Evolutionary conservation across 2,797 vertebrate species (phyloP).

Genomic region (Manis pentadactyla): DNA sequence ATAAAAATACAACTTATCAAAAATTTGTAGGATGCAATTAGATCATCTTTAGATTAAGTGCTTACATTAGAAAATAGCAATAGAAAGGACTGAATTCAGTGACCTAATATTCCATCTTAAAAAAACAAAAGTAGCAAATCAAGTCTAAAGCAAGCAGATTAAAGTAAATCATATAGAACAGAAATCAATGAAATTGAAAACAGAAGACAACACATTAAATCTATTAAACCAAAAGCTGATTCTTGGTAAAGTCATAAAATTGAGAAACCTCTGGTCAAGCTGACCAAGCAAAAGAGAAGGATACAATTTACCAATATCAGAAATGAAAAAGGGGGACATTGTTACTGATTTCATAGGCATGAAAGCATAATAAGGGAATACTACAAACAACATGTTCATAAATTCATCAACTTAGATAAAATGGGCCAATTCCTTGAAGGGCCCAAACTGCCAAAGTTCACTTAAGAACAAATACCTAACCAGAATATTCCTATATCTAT

Average conservation of each 20-base stretch:
- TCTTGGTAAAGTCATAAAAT: not conserved
- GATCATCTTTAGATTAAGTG: not conserved
- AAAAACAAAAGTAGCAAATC: not conserved
- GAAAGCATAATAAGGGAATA: not conserved
- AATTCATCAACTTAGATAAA: not conserved
- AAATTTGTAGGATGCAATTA: not conserved
- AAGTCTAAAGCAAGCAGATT: not conserved
- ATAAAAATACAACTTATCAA: not conserved
- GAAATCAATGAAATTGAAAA: slow-evolving; percentile 9
- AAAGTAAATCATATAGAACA: not conserved
- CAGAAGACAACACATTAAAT: not conserved
- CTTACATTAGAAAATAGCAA: not conserved
- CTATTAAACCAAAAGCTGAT: not conserved
- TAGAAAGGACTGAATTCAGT: not conserved
- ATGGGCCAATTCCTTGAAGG: not conserved
- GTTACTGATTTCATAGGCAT: not conserved
- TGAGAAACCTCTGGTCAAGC: not conserved
- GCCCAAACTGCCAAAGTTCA: not conserved
- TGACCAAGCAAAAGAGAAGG: not conserved
- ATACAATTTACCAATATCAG: not conserved
- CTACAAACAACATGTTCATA: not conserved
- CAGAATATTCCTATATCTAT: not conserved
- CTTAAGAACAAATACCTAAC: not conserved
- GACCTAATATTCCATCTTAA: not conserved
- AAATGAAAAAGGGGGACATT: not conserved